These are phyloP conservation scores for Vesta saturnalis DNA, from an alignment of 2,888 invertebrate genomes.

Conservation along the genomic window DNA sequence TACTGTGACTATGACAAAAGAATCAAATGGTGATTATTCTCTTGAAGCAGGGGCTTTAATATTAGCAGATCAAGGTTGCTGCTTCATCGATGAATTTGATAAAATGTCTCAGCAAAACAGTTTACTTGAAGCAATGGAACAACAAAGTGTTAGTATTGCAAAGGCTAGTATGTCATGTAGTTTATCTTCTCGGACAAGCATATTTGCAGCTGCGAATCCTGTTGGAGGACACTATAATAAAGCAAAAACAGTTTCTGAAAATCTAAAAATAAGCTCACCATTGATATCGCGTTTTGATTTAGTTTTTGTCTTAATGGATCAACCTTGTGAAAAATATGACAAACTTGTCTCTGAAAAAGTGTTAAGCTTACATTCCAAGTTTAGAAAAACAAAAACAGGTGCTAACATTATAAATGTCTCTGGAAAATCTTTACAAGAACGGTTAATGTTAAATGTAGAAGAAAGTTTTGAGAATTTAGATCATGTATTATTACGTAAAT, in stretches of 20 bases:
- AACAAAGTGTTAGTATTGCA: slow-evolving; percentile 89
- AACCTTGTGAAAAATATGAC: slow-evolving; percentile 72
- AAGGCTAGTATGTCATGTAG: slow-evolving; percentile 89
- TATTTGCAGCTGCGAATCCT: slow-evolving; percentile 95
- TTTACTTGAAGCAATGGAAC: slow-evolving; percentile 94
- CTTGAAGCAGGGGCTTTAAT: slow-evolving; percentile 90
- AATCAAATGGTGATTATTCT: slow-evolving; percentile 80
- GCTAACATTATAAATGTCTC: background rate
- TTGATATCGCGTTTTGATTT: slow-evolving; percentile 92
- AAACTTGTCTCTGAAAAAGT: slow-evolving; percentile 83
- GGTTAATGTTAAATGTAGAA: slow-evolving; percentile 68
- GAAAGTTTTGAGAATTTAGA: slow-evolving; percentile 80
- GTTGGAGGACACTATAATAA: slow-evolving; percentile 88
- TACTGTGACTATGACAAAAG: slow-evolving; percentile 80
- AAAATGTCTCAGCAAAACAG: slow-evolving; percentile 88
- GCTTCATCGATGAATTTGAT: slow-evolving; percentile 96
- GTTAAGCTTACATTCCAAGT: slow-evolving; percentile 76
- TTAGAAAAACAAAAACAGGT: slow-evolving; percentile 44
- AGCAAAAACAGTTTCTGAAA: slow-evolving; percentile 88
- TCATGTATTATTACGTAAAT: slow-evolving; percentile 82
- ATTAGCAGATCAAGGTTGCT: slow-evolving; percentile 86
- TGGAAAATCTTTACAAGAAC: slow-evolving; percentile 52
- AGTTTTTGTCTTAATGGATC: slow-evolving; percentile 89
- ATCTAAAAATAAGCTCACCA: slow-evolving; percentile 86
- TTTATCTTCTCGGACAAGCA: slow-evolving; percentile 83